Evolutionary conservation across 1,140 invertebrate species (phyloP).

Genomic region (Galleria mellonella): DNA sequence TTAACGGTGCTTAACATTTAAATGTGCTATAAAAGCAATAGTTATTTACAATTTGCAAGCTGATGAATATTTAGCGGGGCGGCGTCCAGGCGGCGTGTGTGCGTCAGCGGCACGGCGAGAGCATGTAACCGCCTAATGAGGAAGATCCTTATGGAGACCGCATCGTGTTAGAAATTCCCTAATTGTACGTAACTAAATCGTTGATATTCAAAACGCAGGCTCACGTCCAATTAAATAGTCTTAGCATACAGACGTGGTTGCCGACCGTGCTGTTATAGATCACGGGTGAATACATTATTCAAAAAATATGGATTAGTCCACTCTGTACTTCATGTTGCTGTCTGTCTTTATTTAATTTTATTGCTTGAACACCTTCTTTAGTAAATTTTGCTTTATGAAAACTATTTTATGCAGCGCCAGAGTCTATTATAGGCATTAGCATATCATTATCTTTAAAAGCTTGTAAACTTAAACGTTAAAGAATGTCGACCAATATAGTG

Average conservation of each 20-base stretch:
- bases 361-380: too few relatives aligned
- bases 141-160: slow-evolving; percentile 42
- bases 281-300: too few relatives aligned
- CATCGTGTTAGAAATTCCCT: slow-evolving; percentile 51
- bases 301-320: too few relatives aligned
- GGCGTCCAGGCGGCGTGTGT: slow-evolving; percentile 20
- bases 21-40: slow-evolving; percentile 38
- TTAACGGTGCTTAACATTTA: slow-evolving; percentile 37
- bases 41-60: slow-evolving; percentile 43
- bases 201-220: slow-evolving; percentile 42
- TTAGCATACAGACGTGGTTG: slow-evolving; percentile 11
- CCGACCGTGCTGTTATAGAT: neutral
- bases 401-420: slow-evolving; percentile 6
- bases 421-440: slow-evolving; percentile 28
- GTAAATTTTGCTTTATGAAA: slow-evolving; percentile 9
- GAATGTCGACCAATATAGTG: slow-evolving; percentile 26
- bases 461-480: slow-evolving; percentile 22
- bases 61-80: slow-evolving; percentile 56
- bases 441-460: slow-evolving; percentile 32
- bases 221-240: slow-evolving; percentile 38
- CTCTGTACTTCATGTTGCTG: too few relatives aligned
- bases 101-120: slow-evolving; percentile 12
- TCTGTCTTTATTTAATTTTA: too few relatives aligned
- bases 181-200: slow-evolving; percentile 49
- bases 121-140: slow-evolving; percentile 54